Conservation (phyloP, 1,140 invertebrate genomes). For the Aphidius ervi region DNA sequence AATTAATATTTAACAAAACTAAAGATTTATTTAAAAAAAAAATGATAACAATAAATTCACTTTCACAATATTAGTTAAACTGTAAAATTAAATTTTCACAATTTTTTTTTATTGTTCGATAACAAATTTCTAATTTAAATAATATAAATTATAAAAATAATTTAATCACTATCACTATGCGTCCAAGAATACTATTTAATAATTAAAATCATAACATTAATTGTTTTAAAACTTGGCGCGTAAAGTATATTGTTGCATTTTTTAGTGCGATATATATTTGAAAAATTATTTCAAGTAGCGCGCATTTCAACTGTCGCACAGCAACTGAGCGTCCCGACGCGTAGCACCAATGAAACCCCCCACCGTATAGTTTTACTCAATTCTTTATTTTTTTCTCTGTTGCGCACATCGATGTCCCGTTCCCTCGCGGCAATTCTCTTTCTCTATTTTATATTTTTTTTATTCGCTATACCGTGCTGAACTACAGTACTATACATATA, state of each 20-base stretch:
- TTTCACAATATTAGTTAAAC: too few species aligned
- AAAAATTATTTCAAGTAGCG: slow-evolving; percentile 26
- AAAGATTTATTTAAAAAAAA: too few species aligned
- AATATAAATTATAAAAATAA: too few species aligned
- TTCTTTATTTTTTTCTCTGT: slow-evolving; percentile 19
- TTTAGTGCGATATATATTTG: slow-evolving; percentile 14
- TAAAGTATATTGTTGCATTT: slow-evolving; percentile 7
- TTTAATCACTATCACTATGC: too few species aligned
- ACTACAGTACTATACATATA: too few species aligned
- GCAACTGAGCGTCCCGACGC: slow-evolving; percentile 49
- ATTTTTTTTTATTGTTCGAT: too few species aligned
- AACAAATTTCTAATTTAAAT: too few species aligned
- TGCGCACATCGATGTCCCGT: slow-evolving; percentile 17
- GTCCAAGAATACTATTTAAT: too few species aligned
- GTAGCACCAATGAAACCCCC: slow-evolving; percentile 40
- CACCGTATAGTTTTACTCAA: slow-evolving; percentile 25
- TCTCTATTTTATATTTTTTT: slow-evolving; percentile 1
- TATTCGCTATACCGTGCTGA: neutral
- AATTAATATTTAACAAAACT: too few species aligned
- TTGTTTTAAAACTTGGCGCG: slow-evolving; percentile 17
- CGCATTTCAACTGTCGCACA: slow-evolving; percentile 50
- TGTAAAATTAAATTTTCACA: too few species aligned
- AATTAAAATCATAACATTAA: neutral
- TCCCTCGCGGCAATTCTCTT: slow-evolving; percentile 18
- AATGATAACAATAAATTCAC: too few species aligned